Evolutionary conservation across 1,140 invertebrate genomes (phyloP), one percentile per base, ranked within the genome.

Genomic region (Polypedilum pembai): DNA sequence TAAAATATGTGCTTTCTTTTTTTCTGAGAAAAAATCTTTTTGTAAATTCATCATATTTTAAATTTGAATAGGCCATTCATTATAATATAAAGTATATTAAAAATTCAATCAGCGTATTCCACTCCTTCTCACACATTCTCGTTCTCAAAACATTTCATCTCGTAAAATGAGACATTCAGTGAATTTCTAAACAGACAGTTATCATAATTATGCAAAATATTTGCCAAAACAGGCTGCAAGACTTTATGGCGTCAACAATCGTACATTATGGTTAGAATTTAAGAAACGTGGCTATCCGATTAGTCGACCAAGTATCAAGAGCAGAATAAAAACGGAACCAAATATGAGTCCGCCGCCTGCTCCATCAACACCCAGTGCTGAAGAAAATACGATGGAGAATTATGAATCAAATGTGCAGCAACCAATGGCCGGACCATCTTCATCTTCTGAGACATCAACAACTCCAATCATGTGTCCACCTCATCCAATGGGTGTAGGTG

Each of bases 261-360:
- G 91, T 41, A 93, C 92, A 0, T 81, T 94, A 0, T 94, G 92
- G 92, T 83, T 93, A 15, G 91, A 94, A 78, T 93, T 92, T 78
- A 92, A 92, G 77, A 92, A 91, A 80, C 85, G 90, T 17, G 92
- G 92, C 0, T 93, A 93, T 79, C 90, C 90, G 1, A 89, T 91
- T 76, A 90, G 88, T 76, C 81, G 91, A 74, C 88, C 90, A 0
- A 91, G 90, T 78, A 86, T 91, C 33, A 91, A 90, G 78, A 88
- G 87, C 74, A 82, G 90, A 72, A 85, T 87, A 21, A 91, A 91
- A 77, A 85, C 87, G 74, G 89, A 90, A 77, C 81, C 81, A 1
- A 84, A 86, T 77, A 83, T 85, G 18, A 82, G 85, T 45, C 85
- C 86, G 20, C 84, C 85, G 8, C 85, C 83, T 3, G 82, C 86